Conservation (phyloP, 2,888 invertebrate genomes). For the Andrena praecox region DNA sequence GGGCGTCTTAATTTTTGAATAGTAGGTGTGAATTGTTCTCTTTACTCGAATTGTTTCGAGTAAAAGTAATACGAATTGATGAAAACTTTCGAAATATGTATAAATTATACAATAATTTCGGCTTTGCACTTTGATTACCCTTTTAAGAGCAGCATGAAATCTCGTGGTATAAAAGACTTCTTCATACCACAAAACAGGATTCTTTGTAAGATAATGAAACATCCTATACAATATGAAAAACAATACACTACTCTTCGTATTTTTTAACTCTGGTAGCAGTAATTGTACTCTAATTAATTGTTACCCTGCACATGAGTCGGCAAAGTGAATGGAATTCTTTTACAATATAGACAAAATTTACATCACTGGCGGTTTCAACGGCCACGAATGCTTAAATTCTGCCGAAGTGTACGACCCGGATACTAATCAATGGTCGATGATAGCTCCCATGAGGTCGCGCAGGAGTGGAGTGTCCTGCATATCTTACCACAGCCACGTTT, state of each 20-base stretch:
- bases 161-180: too few relatives aligned
- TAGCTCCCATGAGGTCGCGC: slow-evolving; percentile 93
- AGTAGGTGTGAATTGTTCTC: too few relatives aligned
- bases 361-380: slow-evolving; percentile 96
- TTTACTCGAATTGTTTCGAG: background rate
- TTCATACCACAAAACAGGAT: too few relatives aligned
- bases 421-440: slow-evolving; percentile 93
- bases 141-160: too few relatives aligned
- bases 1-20: too few relatives aligned
- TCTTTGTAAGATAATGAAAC: background rate
- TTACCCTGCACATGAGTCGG: background rate
- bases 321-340: background rate
- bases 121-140: too few relatives aligned
- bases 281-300: background rate
- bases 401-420: slow-evolving; percentile 93
- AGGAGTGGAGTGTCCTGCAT: slow-evolving; percentile 97
- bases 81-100: background rate
- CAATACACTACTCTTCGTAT: too few relatives aligned
- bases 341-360: slow-evolving; percentile 89
- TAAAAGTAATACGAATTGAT: background rate
- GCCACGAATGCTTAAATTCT: slow-evolving; percentile 94
- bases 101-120: background rate
- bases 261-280: background rate
- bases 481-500: slow-evolving; percentile 92
- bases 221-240: background rate